Percentiles rank a stretch among this genome's conserved stretches.
These are phyloP conservation scores for Epinephelus fuscoguttatus DNA, from an alignment of 2,113 vertebrate species.

Conservation along the genomic window DNA sequence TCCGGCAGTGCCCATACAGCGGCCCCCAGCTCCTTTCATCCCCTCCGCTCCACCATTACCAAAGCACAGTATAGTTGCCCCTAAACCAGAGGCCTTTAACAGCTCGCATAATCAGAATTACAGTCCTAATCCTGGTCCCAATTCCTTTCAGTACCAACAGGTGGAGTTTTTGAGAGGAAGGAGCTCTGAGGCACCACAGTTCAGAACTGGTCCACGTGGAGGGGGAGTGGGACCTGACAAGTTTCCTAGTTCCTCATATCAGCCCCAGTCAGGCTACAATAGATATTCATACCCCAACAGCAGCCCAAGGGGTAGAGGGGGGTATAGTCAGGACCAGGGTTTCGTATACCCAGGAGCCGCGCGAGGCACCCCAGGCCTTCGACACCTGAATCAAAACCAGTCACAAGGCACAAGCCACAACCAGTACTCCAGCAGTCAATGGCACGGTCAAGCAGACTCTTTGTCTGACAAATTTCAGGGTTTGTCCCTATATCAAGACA, in stretches of 20 bases:
- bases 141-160: constrained; percentile 79
- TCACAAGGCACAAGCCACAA: constrained; percentile 41
- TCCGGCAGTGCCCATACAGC: constrained; percentile 35
- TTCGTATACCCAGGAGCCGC: constrained; percentile 32
- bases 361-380: constrained; percentile 21
- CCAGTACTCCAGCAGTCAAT: constrained; percentile 49
- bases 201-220: constrained; percentile 18
- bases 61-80: background rate
- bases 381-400: constrained; percentile 52
- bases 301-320: constrained; percentile 51
- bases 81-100: constrained; percentile 31
- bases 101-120: constrained; percentile 25
- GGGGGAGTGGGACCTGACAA: background rate
- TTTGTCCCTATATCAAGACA: constrained; percentile 65
- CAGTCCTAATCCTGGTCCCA: background rate
- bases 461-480: constrained; percentile 66
- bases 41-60: constrained; percentile 50
- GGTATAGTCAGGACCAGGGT: constrained; percentile 27
- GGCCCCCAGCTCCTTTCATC: background rate
- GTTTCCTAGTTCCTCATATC: constrained; percentile 19
- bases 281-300: constrained; percentile 46
- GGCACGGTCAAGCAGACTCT: constrained; percentile 32
- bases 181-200: constrained; percentile 76
- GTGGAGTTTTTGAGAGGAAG: constrained; percentile 83
- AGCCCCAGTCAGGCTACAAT: constrained; percentile 52